These are phyloP conservation scores for Macroramphosus scolopax DNA, from an alignment of 2,797 vertebrate species.

Conservation along the genomic window DNA sequence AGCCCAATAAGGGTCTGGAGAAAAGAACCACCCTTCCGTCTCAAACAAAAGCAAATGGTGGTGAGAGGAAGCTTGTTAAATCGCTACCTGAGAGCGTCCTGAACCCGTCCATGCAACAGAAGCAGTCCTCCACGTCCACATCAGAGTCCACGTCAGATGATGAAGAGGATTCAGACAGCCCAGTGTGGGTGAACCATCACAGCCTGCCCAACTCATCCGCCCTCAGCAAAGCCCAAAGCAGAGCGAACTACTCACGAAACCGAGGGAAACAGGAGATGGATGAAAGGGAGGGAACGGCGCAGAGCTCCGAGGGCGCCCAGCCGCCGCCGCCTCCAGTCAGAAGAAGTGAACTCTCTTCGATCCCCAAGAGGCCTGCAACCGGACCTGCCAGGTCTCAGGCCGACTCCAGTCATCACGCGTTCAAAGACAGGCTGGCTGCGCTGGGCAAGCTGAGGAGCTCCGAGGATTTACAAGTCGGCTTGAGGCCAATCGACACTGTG, in stretches of 20 bases:
- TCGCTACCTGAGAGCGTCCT: constrained; percentile 69
- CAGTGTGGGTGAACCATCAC: constrained; percentile 77
- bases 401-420: constrained; percentile 81
- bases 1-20: constrained; percentile 61
- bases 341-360: constrained; percentile 75
- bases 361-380: constrained; percentile 77
- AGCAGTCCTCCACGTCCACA: constrained; percentile 78
- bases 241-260: constrained; percentile 46
- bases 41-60: constrained; percentile 61
- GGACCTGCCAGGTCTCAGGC: constrained; percentile 72
- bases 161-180: constrained; percentile 72
- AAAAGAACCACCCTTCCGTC: constrained; percentile 74
- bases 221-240: constrained; percentile 54
- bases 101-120: constrained; percentile 42
- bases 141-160: constrained; percentile 70
- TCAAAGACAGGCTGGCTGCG: constrained; percentile 87
- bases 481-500: constrained; percentile 29
- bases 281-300: constrained; percentile 30
- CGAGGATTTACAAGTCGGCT: constrained; percentile 68
- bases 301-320: constrained; percentile 54
- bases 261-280: constrained; percentile 66
- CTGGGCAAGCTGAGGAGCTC: constrained; percentile 85
- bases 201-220: constrained; percentile 65
- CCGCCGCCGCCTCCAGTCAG: constrained; percentile 64
- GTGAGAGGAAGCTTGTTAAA: constrained; percentile 73